Conservation (phyloP, 1,140 invertebrate genomes). For the Lepidostoma basale region DNA sequence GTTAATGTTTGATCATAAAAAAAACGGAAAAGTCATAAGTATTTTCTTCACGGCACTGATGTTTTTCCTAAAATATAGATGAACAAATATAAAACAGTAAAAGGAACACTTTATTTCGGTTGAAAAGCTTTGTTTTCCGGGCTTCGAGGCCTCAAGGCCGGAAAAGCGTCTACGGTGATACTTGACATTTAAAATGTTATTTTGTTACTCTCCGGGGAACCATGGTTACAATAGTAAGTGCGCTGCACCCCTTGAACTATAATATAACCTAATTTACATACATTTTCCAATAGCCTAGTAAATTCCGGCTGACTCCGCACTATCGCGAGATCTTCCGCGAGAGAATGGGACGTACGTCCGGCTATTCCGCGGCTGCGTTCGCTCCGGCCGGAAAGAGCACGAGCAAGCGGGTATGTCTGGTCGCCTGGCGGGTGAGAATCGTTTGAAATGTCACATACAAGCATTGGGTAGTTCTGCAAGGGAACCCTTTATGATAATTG, state of each 20-base stretch:
- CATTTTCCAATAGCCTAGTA: slow-evolving; percentile 46
- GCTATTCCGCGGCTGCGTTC: neutral
- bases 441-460: slow-evolving; percentile 46
- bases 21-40: too few species aligned
- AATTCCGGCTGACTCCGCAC: slow-evolving; percentile 45
- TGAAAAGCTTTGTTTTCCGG: neutral
- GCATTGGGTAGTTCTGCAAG: slow-evolving; percentile 42
- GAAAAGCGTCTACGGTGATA: neutral
- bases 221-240: slow-evolving; percentile 8
- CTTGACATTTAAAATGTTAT: slow-evolving; percentile 17
- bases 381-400: neutral
- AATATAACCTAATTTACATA: slow-evolving; percentile 46
- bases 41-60: too few species aligned
- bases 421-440: slow-evolving; percentile 30
- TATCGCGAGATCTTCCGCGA: slow-evolving; percentile 32
- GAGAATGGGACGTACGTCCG: slow-evolving; percentile 16
- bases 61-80: too few species aligned
- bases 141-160: neutral
- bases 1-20: too few species aligned
- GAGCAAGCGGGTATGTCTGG: neutral
- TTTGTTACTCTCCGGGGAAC: slow-evolving; percentile 4
- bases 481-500: slow-evolving; percentile 47
- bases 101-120: neutral
- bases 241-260: slow-evolving; percentile 35
- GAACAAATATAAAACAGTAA: too few species aligned